These are phyloP conservation scores for Augiades crinisus DNA, from an alignment of 2,888 invertebrate species.

Conservation along the genomic window DNA sequence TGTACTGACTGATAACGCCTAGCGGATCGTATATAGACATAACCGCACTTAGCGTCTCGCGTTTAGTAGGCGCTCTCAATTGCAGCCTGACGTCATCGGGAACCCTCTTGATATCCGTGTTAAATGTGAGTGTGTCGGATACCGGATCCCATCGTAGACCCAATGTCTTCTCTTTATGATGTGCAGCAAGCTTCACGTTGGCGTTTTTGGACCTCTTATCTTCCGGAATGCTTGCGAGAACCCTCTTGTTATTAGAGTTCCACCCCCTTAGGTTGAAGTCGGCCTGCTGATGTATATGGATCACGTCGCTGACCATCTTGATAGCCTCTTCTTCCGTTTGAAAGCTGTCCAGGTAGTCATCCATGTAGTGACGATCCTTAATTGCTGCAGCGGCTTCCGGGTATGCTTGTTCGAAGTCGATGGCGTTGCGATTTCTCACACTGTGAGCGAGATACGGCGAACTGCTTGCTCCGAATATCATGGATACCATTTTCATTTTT, in stretches of 20 bases:
- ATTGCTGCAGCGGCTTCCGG: background rate
- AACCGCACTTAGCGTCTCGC: conserved; percentile 34
- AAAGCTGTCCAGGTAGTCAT: conserved; percentile 16
- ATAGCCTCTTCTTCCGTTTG: conserved; percentile 11
- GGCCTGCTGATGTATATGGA: background rate
- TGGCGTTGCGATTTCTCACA: conserved; percentile 17
- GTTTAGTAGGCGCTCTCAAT: conserved; percentile 13
- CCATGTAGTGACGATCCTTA: conserved; percentile 15
- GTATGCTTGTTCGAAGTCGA: background rate
- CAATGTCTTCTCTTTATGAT: background rate
- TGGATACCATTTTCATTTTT: conserved; percentile 24
- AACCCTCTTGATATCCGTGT: conserved; percentile 1
- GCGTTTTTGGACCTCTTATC: background rate
- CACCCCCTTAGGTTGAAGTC: background rate
- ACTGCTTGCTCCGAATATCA: conserved; percentile 31
- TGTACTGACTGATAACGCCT: conserved; percentile 16
- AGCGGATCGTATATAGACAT: conserved; percentile 39
- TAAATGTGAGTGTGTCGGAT: conserved; percentile 7
- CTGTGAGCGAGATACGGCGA: conserved; percentile 27
- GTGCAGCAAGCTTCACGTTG: background rate
- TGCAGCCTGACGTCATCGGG: conserved; percentile 1
- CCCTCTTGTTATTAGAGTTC: background rate
- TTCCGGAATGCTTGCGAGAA: background rate
- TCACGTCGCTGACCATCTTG: background rate
- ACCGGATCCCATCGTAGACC: conserved; percentile 10